phyloP scores from a whole-genome alignment of 1,140 invertebrate species.

The Homarus americanus region DNA sequence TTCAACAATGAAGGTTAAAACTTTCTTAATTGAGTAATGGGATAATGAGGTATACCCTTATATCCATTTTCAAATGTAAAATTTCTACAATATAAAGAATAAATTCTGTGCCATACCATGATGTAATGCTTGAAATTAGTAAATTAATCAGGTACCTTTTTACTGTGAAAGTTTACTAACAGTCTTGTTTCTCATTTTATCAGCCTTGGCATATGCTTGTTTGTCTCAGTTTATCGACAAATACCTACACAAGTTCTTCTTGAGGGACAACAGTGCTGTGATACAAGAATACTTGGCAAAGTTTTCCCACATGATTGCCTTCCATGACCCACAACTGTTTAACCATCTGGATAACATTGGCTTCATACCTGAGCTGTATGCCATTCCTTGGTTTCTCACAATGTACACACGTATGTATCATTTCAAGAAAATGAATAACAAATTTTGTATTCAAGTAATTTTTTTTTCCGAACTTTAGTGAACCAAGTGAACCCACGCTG shows the following conservation, averaged over 20 bases:
- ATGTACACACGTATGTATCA: conserved; percentile 97
- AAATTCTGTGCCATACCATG: too few species aligned
- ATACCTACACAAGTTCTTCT: conserved; percentile 98
- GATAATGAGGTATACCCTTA: too few species aligned
- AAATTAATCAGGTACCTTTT: too few species aligned
- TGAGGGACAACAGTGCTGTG: conserved; percentile 98
- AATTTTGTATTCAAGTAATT: too few species aligned
- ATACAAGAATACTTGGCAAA: conserved; percentile 99
- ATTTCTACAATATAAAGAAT: too few species aligned
- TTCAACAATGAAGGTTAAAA: conserved; percentile 96
- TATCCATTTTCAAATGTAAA: too few species aligned
- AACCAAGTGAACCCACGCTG: too few species aligned
- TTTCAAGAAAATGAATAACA: too few species aligned
- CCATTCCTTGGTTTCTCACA: conserved; percentile 99
- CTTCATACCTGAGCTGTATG: conserved; percentile 98
- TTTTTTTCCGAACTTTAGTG: too few species aligned
- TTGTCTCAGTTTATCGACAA: conserved; percentile 96
- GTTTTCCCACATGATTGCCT: conserved; percentile 97
- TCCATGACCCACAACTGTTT: conserved; percentile 95
- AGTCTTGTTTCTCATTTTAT: conserved; percentile 75
- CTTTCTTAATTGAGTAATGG: too few species aligned
- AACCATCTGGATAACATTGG: conserved; percentile 95
- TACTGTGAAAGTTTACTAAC: too few species aligned
- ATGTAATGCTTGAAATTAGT: too few species aligned
- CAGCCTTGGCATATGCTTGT: conserved; percentile 95